These are phyloP conservation scores for Amphiprion clarkii DNA, from an alignment of 2,797 vertebrate genomes.

Conservation along the genomic window DNA sequence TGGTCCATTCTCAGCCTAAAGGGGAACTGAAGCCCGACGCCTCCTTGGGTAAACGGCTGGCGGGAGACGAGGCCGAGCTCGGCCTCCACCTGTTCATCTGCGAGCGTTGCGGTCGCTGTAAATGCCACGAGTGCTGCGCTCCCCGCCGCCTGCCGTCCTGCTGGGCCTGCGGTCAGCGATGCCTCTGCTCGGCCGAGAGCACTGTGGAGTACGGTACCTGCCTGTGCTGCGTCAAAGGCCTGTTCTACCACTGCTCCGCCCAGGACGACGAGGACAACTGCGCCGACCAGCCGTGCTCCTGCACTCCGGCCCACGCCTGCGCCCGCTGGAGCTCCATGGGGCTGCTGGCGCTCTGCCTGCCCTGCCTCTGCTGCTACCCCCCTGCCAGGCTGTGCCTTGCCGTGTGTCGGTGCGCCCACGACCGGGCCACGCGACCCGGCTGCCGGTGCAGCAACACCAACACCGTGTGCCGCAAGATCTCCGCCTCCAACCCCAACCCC, in stretches of 20 bases:
- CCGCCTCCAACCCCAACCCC: conserved; percentile 82
- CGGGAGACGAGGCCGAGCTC: conserved; percentile 76
- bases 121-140: conserved; percentile 91
- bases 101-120: conserved; percentile 95
- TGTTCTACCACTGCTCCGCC: conserved; percentile 98
- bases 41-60: conserved; percentile 86
- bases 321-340: conserved; percentile 95
- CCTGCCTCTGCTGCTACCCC: conserved; percentile 99
- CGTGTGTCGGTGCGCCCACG: conserved; percentile 92
- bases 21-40: conserved; percentile 86
- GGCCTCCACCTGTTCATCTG: conserved; percentile 92
- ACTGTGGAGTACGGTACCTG: conserved; percentile 95
- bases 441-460: conserved; percentile 98
- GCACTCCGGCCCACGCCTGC: conserved; percentile 88
- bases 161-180: conserved; percentile 95
- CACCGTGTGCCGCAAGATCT: conserved; percentile 97
- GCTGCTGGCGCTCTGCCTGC: conserved; percentile 91
- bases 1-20: conserved; percentile 90
- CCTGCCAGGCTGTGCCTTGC: conserved; percentile 95
- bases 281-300: conserved; percentile 96
- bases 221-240: conserved; percentile 94
- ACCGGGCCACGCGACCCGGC: conserved; percentile 91
- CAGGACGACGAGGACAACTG: conserved; percentile 96
- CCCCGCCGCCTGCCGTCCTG: conserved; percentile 93
- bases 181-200: conserved; percentile 93